phyloP scores from a whole-genome alignment of 2,113 vertebrate species.

The Barnardius zonarius region DNA sequence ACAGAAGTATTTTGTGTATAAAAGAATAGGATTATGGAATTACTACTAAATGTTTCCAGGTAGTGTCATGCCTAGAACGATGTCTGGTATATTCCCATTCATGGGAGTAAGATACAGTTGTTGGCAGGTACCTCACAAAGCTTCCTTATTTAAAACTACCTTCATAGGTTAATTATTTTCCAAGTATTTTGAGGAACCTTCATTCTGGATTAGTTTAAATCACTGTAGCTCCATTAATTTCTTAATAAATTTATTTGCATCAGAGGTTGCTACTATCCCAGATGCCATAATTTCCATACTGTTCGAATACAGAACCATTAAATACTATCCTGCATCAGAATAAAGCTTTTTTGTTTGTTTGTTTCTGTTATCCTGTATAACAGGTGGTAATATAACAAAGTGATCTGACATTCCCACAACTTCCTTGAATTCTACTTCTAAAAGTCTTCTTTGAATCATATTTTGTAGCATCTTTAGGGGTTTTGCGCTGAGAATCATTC shows the following conservation, averaged over 20 bases:
- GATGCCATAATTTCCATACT: neutral
- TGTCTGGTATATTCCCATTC: neutral
- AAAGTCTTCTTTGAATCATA: neutral
- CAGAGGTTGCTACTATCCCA: neutral
- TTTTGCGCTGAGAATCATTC: neutral
- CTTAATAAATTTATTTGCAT: neutral
- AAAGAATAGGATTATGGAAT: neutral
- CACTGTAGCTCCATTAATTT: neutral
- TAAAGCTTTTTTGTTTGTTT: neutral
- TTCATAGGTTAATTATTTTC: neutral
- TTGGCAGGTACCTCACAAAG: neutral
- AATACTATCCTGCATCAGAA: neutral
- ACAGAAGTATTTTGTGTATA: neutral
- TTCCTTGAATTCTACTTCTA: neutral
- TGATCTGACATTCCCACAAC: neutral
- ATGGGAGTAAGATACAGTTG: neutral
- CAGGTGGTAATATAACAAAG: neutral
- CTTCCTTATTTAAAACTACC: neutral
- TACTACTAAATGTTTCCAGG: neutral
- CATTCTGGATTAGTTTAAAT: neutral
- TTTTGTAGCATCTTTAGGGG: neutral
- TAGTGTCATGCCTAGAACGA: neutral
- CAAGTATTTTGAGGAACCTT: neutral
- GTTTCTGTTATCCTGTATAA: neutral
- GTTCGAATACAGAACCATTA: neutral